Base-by-base conservation (phyloP, 2,888 invertebrate genomes). In the Drosophila histrio region DNA sequence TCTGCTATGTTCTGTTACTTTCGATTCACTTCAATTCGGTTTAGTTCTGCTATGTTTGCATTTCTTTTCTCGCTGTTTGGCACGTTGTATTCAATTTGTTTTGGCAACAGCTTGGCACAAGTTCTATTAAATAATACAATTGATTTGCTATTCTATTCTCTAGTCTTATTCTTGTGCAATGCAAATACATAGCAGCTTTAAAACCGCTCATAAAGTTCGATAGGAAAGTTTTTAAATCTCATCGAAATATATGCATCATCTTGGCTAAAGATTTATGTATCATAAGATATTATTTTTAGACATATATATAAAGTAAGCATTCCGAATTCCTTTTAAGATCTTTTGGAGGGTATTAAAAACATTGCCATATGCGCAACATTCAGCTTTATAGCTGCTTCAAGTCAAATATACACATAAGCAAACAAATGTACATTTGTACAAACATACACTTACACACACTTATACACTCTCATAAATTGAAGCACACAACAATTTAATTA, bases 81-180 rank as follows among this genome's bases (percentile, higher is more conserved):
- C 72, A 75, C 69, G 73, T 76, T 83, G 87, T 77, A 88, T 88
- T 87, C 88, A 83, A 88, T 83, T 83, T 83, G 83, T 79, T 82
- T 86, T 73, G 82, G 88, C 67, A 88, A 86, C 87, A 88, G 88
- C 87, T 83, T 77, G 88, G 68, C 75, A 46, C 56, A 80, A 83
- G 68, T 84, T 88, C 84, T 80, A 80, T 77, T 87, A 88, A 88
- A 88, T 88, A 88, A 87, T 87, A 84, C 75, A 88, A 70, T 87
- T 87, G 75, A 88, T 84, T 88, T 74, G 64, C 66, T 2, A 19
- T 34, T 34, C n/a, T n/a, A n/a, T n/a, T n/a, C n/a, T n/a, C n/a
- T n/a, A n/a, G n/a, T 15, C 21, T 30, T 32, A 24, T 64, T 72
- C 28, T 69, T 54, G 57, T 75, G 53, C 70, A 59, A 72, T 63